Evolutionary conservation across 2,888 invertebrate species (phyloP), one percentile per base, ranked within the genome.

Genomic region (Cheilosia soror): DNA sequence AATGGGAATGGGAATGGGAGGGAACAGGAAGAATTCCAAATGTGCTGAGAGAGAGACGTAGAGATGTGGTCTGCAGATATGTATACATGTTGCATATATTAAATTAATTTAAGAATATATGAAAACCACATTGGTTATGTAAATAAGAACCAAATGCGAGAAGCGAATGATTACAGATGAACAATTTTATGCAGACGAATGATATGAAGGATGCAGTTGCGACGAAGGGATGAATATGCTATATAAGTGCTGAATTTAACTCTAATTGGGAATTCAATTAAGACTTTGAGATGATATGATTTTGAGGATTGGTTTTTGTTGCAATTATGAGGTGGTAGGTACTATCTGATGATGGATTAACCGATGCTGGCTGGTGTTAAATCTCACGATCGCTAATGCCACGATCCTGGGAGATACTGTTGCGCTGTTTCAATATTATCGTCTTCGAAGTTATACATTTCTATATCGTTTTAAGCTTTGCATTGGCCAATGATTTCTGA

Each of bases 31-130:
- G 79, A 58, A 63, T 69, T 69, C 68, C 47, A 60, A 62, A 29
- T n/a, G 47, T 68, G 49, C 37, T 6, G 27, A 4, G 69, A 53
- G 62, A n/a, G 69, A 53, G 62, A 47, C 42, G 62, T 4, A 40
- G 57, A 53, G 49, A 65, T 58, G 63, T 47, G 31, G 65, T 75
- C 80, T 80, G 75, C 75, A 80, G 71, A 84, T 83, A 37, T 37
- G 11, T 37, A 37, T 37, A 79, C 73, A 84, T 80, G 69, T 80
- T 80, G 84, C 80, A 84, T 84, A 80, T 66, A 80, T 80, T 84
- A 84, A 84, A 80, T 84, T 84, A 84, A 84, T 84, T 84, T 84
- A 80, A 84, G 80, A 75, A 80, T 84, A 44, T 76, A 55, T 80
- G 75, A 84, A 69, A 75, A 66, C 69, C 84, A 55, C 84, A 84